phyloP scores from a whole-genome alignment of 64 coral and sea anemone genomes.

The Montipora cactus region DNA sequence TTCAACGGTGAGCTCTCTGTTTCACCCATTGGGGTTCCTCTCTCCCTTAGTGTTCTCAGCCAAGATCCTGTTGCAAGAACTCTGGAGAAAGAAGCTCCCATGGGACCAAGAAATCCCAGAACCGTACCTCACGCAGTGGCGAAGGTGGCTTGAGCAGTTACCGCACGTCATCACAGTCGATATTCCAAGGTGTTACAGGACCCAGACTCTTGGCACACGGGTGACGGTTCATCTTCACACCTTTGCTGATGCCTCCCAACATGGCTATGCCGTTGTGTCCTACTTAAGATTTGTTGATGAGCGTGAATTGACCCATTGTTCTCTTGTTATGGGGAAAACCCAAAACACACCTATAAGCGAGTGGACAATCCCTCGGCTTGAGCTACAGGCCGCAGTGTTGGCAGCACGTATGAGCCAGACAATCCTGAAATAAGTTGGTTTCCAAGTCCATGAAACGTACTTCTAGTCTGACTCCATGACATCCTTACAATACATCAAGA shows the following conservation, averaged over 20 bases:
- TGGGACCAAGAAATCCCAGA: slow-evolving; percentile 63
- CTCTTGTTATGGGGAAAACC: slow-evolving; percentile 49
- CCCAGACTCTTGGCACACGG: neutral
- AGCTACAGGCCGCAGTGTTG: slow-evolving; percentile 42
- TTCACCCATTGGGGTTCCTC: slow-evolving; percentile 62
- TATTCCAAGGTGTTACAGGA: slow-evolving; percentile 54
- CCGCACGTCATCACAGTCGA: neutral
- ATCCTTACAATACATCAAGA: slow-evolving; percentile 43
- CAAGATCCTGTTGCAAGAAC: slow-evolving; percentile 53
- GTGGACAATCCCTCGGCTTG: slow-evolving; percentile 61
- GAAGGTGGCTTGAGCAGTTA: slow-evolving; percentile 16
- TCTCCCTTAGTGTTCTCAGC: slow-evolving; percentile 48
- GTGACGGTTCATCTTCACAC: slow-evolving; percentile 15
- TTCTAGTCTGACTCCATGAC: slow-evolving; percentile 50
- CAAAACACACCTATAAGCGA: slow-evolving; percentile 30
- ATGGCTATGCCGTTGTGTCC: slow-evolving; percentile 17
- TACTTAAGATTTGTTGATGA: slow-evolving; percentile 41
- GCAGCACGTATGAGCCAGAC: neutral
- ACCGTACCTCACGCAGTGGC: slow-evolving; percentile 14
- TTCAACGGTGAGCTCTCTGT: slow-evolving; percentile 38
- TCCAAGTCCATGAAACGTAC: neutral
- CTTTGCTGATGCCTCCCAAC: slow-evolving; percentile 63
- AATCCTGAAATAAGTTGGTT: slow-evolving; percentile 21
- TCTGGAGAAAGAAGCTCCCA: slow-evolving; percentile 28
- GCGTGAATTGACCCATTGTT: slow-evolving; percentile 25